These are phyloP conservation scores for Salvelinus sp. DNA, from an alignment of 2,113 vertebrate species.

Conservation along the genomic window DNA sequence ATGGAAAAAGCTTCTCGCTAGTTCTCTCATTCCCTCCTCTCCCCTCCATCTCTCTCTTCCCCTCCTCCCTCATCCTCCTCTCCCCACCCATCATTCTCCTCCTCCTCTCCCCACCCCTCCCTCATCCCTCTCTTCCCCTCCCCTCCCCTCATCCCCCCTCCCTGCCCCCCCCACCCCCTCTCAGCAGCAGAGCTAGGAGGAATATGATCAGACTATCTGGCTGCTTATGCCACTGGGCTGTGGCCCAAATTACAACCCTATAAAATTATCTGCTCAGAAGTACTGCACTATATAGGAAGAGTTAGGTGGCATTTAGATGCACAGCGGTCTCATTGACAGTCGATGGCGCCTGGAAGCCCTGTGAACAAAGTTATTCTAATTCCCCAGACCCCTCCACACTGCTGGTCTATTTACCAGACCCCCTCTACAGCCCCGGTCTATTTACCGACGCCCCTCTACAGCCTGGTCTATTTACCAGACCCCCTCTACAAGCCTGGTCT, in stretches of 20 bases:
- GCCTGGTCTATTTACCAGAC: too few species aligned
- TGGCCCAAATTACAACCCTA: not conserved
- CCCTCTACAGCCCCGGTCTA: too few species aligned
- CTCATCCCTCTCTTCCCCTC: not conserved
- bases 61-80: rapidly evolving
- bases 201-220: constrained; percentile 54
- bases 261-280: not conserved
- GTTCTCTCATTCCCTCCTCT: too few species aligned
- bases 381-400: too few species aligned
- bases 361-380: constrained; percentile 1
- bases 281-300: not conserved
- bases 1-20: too few species aligned
- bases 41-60: too few species aligned
- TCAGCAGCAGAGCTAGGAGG: constrained; percentile 30
- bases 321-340: constrained; percentile 35
- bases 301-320: constrained; percentile 34
- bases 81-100: not conserved
- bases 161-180: not conserved
- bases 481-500: too few species aligned
- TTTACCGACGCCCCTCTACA: too few species aligned
- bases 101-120: not conserved
- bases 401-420: too few species aligned
- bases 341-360: constrained; percentile 47
- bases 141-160: not conserved
- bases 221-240: constrained; percentile 23